Evolutionary conservation across 2,888 invertebrate genomes (phyloP).

Genomic region (Nephrotoma appendiculata): DNA sequence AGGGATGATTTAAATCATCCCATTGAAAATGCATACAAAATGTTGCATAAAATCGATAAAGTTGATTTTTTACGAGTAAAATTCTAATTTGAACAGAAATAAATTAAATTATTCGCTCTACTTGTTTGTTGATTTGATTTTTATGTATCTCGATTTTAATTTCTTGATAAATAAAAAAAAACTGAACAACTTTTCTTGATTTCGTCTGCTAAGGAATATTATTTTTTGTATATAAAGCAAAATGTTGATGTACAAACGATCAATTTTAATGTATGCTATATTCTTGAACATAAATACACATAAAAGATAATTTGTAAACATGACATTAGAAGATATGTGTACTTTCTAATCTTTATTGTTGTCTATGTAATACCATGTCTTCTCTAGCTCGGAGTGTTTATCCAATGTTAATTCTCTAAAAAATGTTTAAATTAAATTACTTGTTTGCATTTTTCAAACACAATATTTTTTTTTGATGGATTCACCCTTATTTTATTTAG

Average conservation of each 20-base stretch:
- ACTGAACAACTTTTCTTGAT: neutral
- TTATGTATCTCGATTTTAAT: neutral
- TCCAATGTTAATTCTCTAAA: neutral
- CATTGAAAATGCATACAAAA: no score
- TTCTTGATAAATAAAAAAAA: neutral
- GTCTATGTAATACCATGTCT: neutral
- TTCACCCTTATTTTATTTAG: neutral
- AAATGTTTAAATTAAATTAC: neutral
- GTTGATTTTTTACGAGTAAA: neutral
- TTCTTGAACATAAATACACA: neutral
- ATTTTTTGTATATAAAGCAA: neutral
- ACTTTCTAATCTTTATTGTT: neutral
- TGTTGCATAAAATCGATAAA: no score
- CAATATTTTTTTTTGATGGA: neutral
- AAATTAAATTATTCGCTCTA: neutral
- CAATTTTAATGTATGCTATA: neutral
- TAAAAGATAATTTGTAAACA: neutral
- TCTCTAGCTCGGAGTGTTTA: neutral
- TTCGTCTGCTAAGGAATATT: neutral
- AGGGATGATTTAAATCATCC: no score
- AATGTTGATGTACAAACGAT: neutral
- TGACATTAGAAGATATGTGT: neutral
- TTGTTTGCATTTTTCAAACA: neutral
- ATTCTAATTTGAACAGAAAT: neutral
- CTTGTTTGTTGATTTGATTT: neutral